Conservation (phyloP, 2,888 invertebrate genomes). For the Cheilosia pagana region DNA sequence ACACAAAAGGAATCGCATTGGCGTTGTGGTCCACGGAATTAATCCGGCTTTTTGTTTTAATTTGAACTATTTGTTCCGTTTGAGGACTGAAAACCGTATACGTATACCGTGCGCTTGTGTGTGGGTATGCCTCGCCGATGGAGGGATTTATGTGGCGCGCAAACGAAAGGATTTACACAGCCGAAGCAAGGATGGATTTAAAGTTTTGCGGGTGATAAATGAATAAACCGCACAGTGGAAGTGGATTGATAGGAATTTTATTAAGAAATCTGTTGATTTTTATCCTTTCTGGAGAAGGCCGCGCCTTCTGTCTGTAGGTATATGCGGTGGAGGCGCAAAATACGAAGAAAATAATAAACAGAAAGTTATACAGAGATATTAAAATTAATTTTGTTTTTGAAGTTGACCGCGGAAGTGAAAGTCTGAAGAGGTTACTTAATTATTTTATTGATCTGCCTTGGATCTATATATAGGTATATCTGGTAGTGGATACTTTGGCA, state of each 20-base stretch:
- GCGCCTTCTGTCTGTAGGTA: no score
- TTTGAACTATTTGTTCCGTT: slow-evolving; percentile 70
- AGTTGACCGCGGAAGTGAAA: slow-evolving; percentile 27
- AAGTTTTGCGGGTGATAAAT: slow-evolving; percentile 55
- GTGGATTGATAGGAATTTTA: slow-evolving; percentile 71
- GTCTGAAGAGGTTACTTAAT: slow-evolving; percentile 29
- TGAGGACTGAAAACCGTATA: slow-evolving; percentile 1
- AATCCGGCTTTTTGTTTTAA: slow-evolving; percentile 70
- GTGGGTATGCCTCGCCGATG: slow-evolving; percentile 1
- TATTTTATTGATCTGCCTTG: slow-evolving; percentile 49
- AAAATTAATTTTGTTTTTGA: slow-evolving; percentile 65
- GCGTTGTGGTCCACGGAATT: slow-evolving; percentile 53
- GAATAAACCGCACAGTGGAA: slow-evolving; percentile 55
- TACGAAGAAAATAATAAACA: slow-evolving; percentile 49
- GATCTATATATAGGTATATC: neutral
- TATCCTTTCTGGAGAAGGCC: neutral
- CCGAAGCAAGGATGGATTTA: slow-evolving; percentile 19
- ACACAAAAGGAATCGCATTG: slow-evolving; percentile 58
- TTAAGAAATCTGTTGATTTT: slow-evolving; percentile 61
- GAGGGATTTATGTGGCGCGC: slow-evolving; percentile 3
- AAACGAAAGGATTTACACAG: slow-evolving; percentile 42
- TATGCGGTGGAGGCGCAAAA: neutral
- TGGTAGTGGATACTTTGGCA: neutral
- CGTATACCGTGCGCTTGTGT: neutral
- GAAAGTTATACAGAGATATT: slow-evolving; percentile 56